These are phyloP conservation scores for Paratilapia polleni DNA, from an alignment of 2,113 vertebrate genomes.

Conservation along the genomic window DNA sequence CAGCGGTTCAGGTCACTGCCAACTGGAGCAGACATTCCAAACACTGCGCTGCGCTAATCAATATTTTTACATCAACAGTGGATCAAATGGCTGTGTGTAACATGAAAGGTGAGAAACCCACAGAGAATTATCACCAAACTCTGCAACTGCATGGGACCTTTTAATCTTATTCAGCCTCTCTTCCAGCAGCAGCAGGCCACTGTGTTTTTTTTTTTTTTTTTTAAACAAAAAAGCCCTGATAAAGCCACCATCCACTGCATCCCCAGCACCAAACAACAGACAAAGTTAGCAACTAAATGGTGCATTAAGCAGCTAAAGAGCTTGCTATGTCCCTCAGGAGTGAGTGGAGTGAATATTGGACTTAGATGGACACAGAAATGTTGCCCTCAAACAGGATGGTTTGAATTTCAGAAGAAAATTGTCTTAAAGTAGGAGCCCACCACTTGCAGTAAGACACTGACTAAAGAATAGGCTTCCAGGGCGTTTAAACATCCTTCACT, in stretches of 20 bases:
- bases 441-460: no score
- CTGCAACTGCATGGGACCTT: not conserved
- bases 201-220: no score
- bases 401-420: not conserved
- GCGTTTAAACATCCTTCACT: not conserved
- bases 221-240: not conserved
- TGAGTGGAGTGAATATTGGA: fast-evolving
- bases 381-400: not conserved
- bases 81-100: not conserved
- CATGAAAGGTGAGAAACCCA: constrained; percentile 8
- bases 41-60: not conserved
- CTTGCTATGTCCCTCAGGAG: not conserved
- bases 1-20: not conserved
- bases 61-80: not conserved
- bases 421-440: not conserved
- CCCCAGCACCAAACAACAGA: not conserved
- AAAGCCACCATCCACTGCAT: not conserved
- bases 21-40: not conserved
- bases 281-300: not conserved
- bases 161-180: not conserved
- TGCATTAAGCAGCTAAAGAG: not conserved
- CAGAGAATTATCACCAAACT: not conserved
- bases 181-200: not conserved
- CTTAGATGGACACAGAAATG: not conserved
- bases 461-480: not conserved